phyloP scores from a whole-genome alignment of 2,797 vertebrate genomes.

The Phalanger gymnotis region DNA sequence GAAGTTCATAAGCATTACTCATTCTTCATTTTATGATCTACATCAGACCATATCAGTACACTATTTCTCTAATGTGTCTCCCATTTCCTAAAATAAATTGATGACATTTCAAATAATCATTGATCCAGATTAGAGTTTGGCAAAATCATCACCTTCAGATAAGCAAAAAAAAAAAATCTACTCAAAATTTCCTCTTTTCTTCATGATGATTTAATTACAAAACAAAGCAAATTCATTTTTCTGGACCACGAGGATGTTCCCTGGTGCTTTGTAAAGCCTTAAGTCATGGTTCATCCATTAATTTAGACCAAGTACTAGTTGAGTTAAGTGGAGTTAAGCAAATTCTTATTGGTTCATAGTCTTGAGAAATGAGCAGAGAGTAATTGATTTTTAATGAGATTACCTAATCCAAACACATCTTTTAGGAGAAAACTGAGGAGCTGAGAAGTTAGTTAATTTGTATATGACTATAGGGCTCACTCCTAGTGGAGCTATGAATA shows the following conservation, averaged over 20 bases:
- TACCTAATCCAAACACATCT: background rate
- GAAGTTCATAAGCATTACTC: background rate
- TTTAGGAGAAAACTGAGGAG: background rate
- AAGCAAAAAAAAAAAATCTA: background rate
- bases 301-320: background rate
- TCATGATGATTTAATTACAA: background rate
- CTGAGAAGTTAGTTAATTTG: background rate
- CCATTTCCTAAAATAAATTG: background rate
- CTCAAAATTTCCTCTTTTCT: background rate
- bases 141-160: background rate
- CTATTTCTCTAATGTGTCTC: background rate
- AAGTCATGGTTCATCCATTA: background rate
- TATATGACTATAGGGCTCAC: background rate
- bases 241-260: background rate
- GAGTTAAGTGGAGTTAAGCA: background rate
- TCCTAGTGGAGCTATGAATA: background rate
- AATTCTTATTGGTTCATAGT: background rate
- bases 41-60: background rate
- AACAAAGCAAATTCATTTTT: background rate
- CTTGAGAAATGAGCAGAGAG: background rate
- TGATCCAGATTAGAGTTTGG: background rate
- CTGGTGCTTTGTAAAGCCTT: background rate
- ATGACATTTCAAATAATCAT: background rate
- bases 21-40: background rate
- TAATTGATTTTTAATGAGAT: background rate